Conservation (phyloP, 2,797 vertebrate species). For the Centropyge bicolor region DNA sequence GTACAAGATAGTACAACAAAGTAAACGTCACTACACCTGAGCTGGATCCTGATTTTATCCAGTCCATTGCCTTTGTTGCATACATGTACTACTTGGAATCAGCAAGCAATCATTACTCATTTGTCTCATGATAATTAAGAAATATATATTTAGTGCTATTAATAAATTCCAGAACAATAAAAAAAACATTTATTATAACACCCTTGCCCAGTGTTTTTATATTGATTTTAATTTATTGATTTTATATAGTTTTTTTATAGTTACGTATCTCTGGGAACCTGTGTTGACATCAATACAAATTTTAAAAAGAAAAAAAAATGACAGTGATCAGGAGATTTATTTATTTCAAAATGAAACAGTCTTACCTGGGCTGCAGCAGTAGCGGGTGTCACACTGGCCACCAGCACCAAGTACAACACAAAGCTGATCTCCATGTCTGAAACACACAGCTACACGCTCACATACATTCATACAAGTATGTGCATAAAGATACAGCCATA, state of each 20-base stretch:
- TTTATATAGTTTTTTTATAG: background rate
- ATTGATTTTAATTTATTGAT: background rate
- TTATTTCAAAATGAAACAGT: background rate
- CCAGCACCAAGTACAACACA: conserved; percentile 49
- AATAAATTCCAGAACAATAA: background rate
- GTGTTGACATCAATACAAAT: background rate
- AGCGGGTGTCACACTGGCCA: conserved; percentile 35
- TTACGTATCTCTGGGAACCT: background rate
- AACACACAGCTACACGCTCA: conserved; percentile 36
- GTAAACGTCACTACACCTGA: background rate
- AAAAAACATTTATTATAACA: background rate
- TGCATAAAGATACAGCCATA: background rate
- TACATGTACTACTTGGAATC: background rate
- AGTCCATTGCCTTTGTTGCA: background rate
- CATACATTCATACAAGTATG: background rate
- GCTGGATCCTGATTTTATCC: background rate
- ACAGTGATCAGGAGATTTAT: background rate
- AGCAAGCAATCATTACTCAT: background rate
- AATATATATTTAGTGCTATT: background rate
- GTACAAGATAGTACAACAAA: too few species aligned
- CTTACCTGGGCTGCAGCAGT: conserved; percentile 63
- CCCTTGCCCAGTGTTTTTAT: background rate
- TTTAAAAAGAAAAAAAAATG: background rate
- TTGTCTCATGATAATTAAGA: background rate
- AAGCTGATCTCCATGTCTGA: conserved; percentile 55